A percentile compares a stretch with the other conserved stretches of the same genome.
phyloP scores from a whole-genome alignment of 2,888 invertebrate genomes.

The Leuctra nigra region DNA sequence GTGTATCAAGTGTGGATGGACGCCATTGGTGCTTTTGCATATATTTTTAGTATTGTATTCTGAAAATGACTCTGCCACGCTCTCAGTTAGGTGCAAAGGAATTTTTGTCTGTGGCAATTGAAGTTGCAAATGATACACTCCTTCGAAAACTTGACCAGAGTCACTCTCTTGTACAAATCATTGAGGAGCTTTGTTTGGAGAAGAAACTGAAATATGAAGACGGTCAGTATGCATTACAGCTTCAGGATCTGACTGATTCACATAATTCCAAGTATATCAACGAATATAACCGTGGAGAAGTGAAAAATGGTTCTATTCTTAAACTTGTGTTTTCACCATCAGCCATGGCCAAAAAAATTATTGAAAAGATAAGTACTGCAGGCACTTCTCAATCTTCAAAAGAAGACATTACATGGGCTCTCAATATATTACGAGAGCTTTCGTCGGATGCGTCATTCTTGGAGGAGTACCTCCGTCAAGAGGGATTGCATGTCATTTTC shows the following conservation, averaged over 20 bases:
- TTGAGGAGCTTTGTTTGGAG: conserved; percentile 20
- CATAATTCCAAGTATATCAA: conserved; percentile 20
- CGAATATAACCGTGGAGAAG: conserved; percentile 19
- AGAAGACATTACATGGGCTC: conserved; percentile 20
- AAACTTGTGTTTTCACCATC: conserved; percentile 23
- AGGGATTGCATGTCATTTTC: conserved; percentile 10
- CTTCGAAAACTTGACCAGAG: conserved; percentile 21
- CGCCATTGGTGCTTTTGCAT: too few relatives aligned
- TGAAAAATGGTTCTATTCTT: conserved; percentile 23
- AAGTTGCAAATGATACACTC: conserved; percentile 20
- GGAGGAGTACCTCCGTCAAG: conserved; percentile 11
- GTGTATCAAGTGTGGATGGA: too few relatives aligned
- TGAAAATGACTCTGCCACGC: too few relatives aligned
- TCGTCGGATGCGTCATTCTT: conserved; percentile 22
- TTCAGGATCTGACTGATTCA: conserved; percentile 3
- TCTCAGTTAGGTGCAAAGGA: conserved; percentile 19
- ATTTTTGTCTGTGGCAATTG: conserved; percentile 24
- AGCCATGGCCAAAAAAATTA: conserved; percentile 20
- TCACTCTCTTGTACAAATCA: conserved; percentile 17
- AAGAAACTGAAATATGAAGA: conserved; percentile 16
- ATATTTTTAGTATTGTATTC: neutral
- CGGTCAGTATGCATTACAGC: conserved; percentile 22
- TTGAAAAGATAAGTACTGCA: conserved; percentile 2
- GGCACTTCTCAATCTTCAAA: neutral
- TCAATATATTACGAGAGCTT: conserved; percentile 10